Base-by-base conservation (phyloP, 1,140 invertebrate genomes). In the Euglossa dilemma region DNA sequence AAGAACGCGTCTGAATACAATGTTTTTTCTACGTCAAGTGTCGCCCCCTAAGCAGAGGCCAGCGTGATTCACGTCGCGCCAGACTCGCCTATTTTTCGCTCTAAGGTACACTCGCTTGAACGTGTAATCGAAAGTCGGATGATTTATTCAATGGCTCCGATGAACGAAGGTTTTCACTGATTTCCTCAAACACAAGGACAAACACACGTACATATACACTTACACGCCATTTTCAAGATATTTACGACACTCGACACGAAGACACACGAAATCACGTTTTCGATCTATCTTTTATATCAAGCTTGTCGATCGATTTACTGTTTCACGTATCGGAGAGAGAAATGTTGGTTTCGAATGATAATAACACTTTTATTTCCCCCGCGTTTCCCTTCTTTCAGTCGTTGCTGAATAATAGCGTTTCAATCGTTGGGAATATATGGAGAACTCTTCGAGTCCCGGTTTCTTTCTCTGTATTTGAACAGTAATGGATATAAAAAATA, bases 141-240 rank as follows among this genome's bases (percentile, higher is more conserved):
- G 18, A 25, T 54, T 36, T 64, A 63, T 80, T 66, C 16, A 57
- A 5, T 18, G 7, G 6, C 20, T 54, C 54, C 64, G 25, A 16
- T 43, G 28, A 75, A 50, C n/a, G 52, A 50, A 47, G 72, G 80
- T 83, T 83, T 83, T 78, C 66, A 70, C 75, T 43, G 52, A 57
- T 69, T 78, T 71, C 63, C 73, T 23, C 11, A 50, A 11, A 43
- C 11, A 28, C 11, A 74, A n/a, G n/a, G n/a, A n/a, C n/a, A n/a
- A n/a, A n/a, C 28, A 56, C 28, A 57, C 16, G 36, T 28, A 80
- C 5, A 74, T 18, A 75, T 16, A 20, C 20, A 64, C 8, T 43
- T 20, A 67, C 18, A 43, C 7, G 57, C 25, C n/a, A 78, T 1
- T 8, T 8, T 59, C 36, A 54, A 59, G n/a, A 78, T 57, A 70